Evolutionary conservation across 1,140 invertebrate genomes (phyloP), one percentile per base, ranked within the genome.

Genomic region (Argopecten irradians): DNA sequence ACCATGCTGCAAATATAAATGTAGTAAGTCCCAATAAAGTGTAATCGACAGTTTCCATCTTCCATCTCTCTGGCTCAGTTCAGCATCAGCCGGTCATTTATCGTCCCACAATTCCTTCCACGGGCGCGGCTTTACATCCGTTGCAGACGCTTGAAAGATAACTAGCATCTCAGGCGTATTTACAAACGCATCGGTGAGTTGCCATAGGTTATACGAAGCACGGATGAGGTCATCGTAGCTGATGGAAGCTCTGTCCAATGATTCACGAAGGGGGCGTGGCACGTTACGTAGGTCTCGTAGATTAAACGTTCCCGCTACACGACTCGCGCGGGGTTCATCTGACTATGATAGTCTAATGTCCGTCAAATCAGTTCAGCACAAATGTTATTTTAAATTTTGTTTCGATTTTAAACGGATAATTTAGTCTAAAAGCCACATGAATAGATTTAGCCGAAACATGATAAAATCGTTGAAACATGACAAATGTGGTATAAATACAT

Each of bases 31-130:
- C 88, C 34, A 89, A 34, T 55, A 89, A 34, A 84, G 88, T 89
- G 34, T 87, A 89, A 83, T 89, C 88, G 55, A 36, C 83, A 36
- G 71, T 89, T 89, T 89, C 88, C 88, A 89, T 89, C 33, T 89
- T 87, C 86, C 88, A 89, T 89, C 82, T 88, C 87, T 88, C 83
- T 82, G n/a, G 83, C 34, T 88, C 35, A 32, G 36, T 55, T 82
- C 39, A 28, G 55, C 34, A 39, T 82, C 87, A 84, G 87, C 87
- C 87, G 46, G 87, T 85, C 84, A 88, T 87, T 33, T 82, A 71
- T 32, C 36, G 28, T 88, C 84, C 87, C 86, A 87, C 39, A 84
- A 84, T 87, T 84, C 83, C 39, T 83, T 32, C 28, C 33, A 39
- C 28, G 83, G 86, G 86, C 86, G 86, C 84, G 86, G 46, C 86